Evolutionary conservation across 2,888 invertebrate genomes (phyloP).

Genomic region (Notodonta dromedarius): DNA sequence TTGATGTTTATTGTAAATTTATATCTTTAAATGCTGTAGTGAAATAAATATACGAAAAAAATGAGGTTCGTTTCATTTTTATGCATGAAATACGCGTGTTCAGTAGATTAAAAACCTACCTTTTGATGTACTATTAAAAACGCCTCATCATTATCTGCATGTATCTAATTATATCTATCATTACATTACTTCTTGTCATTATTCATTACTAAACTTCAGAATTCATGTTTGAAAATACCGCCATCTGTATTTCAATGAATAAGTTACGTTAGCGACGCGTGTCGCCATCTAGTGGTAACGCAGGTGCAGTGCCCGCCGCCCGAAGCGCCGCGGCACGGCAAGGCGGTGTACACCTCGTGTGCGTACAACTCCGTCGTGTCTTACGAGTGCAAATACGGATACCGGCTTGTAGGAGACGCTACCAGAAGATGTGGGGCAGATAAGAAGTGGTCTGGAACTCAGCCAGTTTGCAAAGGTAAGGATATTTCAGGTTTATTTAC

Average conservation of each 20-base stretch:
- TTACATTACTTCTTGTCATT: not conserved
- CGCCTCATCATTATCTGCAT: not conserved
- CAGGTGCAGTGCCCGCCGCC: conserved; percentile 98
- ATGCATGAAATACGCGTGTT: conserved; percentile 15
- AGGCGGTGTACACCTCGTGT: conserved; percentile 95
- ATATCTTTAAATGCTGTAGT: conserved; percentile 75
- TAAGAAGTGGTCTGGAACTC: conserved; percentile 96
- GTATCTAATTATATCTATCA: not conserved
- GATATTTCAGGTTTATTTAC: not conserved
- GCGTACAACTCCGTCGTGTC: conserved; percentile 98
- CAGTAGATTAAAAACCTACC: not conserved
- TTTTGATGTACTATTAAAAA: not conserved
- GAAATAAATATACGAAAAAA: conserved; percentile 68
- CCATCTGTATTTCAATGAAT: conserved; percentile 50
- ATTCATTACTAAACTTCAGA: conserved; percentile 5
- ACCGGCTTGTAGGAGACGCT: conserved; percentile 94
- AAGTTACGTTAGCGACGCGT: conserved; percentile 71
- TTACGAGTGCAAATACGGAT: conserved; percentile 98
- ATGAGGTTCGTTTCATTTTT: conserved; percentile 70
- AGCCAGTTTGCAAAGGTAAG: conserved; percentile 95
- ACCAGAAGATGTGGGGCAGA: conserved; percentile 97
- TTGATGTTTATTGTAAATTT: conserved; percentile 71
- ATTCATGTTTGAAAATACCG: conserved; percentile 38
- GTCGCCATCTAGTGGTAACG: conserved; percentile 89
- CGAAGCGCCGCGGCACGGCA: conserved; percentile 95